phyloP scores from a whole-genome alignment of 2,888 invertebrate species.

The Kryphioiulus occultus region DNA sequence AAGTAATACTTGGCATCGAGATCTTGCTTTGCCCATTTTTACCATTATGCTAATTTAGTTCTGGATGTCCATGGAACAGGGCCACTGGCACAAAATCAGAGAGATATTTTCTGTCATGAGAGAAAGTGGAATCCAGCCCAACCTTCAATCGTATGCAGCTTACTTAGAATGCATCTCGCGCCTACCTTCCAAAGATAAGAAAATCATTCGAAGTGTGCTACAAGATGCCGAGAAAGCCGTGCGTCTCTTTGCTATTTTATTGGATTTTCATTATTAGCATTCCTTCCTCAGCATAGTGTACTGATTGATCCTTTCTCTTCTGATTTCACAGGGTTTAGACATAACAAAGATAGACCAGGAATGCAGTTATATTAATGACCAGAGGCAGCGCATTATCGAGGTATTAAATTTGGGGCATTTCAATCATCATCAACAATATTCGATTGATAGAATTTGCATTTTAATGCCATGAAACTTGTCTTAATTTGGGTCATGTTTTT shows the following conservation, averaged over 20 bases:
- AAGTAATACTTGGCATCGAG: background rate
- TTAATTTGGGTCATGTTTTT: background rate
- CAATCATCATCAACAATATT: background rate
- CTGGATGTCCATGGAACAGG: background rate
- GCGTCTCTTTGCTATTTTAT: background rate
- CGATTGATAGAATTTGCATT: background rate
- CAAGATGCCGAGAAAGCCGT: conserved; percentile 41
- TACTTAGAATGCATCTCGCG: conserved; percentile 46
- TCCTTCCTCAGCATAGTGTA: background rate
- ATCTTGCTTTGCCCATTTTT: background rate
- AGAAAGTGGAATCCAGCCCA: background rate
- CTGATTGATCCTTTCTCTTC: background rate
- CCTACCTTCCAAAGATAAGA: background rate
- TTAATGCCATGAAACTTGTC: background rate
- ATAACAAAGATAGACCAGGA: conserved; percentile 43
- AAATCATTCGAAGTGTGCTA: conserved; percentile 19
- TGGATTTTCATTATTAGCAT: background rate
- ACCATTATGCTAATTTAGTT: background rate
- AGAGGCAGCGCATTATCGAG: conserved; percentile 45
- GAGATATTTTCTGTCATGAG: conserved; percentile 35
- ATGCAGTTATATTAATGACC: conserved; percentile 48
- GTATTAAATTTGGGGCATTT: conserved; percentile 20
- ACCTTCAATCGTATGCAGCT: conserved; percentile 48
- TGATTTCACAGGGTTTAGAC: conserved; percentile 47
- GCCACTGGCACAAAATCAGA: conserved; percentile 36